Conservation (phyloP, 2,888 invertebrate genomes). For the Serrognathus titanus region DNA sequence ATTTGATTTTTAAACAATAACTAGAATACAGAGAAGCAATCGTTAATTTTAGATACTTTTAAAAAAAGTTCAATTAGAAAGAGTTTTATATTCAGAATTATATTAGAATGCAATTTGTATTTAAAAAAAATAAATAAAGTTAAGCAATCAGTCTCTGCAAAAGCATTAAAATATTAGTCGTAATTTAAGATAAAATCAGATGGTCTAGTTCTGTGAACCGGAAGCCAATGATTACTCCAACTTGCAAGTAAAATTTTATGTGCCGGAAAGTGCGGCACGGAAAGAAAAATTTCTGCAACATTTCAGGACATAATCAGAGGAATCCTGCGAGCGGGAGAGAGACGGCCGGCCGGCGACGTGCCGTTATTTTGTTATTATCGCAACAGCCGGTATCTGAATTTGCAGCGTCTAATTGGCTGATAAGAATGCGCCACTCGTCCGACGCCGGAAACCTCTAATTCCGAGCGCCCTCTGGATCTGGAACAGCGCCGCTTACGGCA, state of each 20-base stretch:
- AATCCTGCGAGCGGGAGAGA: neutral
- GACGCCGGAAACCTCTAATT: constrained; percentile 39
- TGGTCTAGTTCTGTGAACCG: no score
- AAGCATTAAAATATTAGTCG: no score
- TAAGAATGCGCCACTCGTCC: constrained; percentile 44
- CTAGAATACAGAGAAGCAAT: no score
- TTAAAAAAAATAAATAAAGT: neutral
- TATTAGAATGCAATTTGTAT: neutral
- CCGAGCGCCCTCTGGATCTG: constrained; percentile 23
- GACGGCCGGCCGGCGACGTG: neutral
- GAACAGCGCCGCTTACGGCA: constrained; percentile 15
- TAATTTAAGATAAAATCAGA: no score
- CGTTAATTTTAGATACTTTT: no score
- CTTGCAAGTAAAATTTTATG: neutral
- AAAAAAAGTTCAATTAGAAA: no score
- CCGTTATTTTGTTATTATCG: constrained; percentile 17
- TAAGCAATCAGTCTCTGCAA: no score
- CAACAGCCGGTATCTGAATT: constrained; percentile 29
- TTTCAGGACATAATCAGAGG: neutral
- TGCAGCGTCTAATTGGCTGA: constrained; percentile 44
- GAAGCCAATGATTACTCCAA: no score
- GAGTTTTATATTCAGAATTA: no score
- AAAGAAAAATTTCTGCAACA: neutral
- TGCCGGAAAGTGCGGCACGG: neutral
- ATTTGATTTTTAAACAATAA: no score